Evolutionary conservation across 2,797 vertebrate genomes (phyloP), one percentile per base, ranked within the genome.

Genomic region (Girardinus metallicus): DNA sequence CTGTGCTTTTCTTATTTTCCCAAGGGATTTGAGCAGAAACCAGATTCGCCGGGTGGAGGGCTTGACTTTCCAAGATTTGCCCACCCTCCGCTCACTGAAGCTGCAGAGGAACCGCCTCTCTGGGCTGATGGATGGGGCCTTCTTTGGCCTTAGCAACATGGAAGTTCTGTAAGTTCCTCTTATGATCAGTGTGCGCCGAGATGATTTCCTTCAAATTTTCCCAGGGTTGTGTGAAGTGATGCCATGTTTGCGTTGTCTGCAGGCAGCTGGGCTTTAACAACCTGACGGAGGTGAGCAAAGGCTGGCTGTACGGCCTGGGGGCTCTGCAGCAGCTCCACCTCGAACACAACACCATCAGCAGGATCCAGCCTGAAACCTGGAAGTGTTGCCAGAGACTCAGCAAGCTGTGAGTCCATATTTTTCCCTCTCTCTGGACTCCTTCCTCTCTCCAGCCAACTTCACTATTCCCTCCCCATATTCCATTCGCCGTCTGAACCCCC

Each of bases 191-290:
- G 34, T 10, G 73, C 5, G 34, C 34, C 29, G 1, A 3, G 5
- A 29, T 53, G 18, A 1, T 43, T n/a, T 55, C 34, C 1, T 64
- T 18, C 39, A 23, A 41, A 3, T 2, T 0, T 55, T 26, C 60
- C 18, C 41, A 5, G 23, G 1, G 43, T 0, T 36, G 57, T 9
- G 2, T 55, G n/a, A 76, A 70, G 73, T 49, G 64, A 86, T 13
- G 79, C 18, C 0, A 4, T 55, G 36, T 44, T n/a, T 62, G 29
- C 75, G 4, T 80, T 41, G 29, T 83, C 26, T 89, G 77, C 93
- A 99, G 98, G 95, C 97, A 98, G 91, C 94, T 99, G 94, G 97
- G 99, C 93, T 95, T 97, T 94, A 99, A 99, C 96, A 98, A 98
- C 94, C 94, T 99, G 86, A 99, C 97, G 31, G 98, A 99, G 93